Base-by-base conservation (phyloP, 1,140 invertebrate species). In the Bombus picipes region DNA sequence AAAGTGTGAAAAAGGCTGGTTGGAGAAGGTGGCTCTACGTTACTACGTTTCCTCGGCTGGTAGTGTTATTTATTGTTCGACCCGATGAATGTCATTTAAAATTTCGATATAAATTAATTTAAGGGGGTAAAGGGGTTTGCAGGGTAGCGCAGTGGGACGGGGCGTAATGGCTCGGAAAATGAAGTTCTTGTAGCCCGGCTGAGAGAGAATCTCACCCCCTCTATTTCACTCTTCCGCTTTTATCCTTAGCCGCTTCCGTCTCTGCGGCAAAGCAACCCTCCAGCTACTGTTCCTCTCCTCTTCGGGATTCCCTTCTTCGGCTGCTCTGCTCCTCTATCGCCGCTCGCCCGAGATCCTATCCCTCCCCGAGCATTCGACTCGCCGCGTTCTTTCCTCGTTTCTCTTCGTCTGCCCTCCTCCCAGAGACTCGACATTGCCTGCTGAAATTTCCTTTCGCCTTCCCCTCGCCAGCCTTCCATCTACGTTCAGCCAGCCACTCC, bases 71-170 rank as follows among this genome's bases (percentile, higher is more conserved):
- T 94, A 94, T 92, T 89, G 91, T 88, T 89, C 89, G 83, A 89
- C 79, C 81, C 91, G 92, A 94, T 92, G 92, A 93, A 92, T 93
- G 94, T 94, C 94, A 93, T 94, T 94, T 93, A 94, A 94, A 94
- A 94, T 94, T 94, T 94, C 92, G 92, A 94, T 94, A 93, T 94
- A 94, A 94, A 94, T 94, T 94, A 94, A 94, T 94, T 94, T 94
- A 93, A 92, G 90, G 88, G 86, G 90, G 81, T 84, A 92, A 94
- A 93, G 91, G 47, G 47, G 47, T 53, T 53, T 53, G 47, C 47
- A 53, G 18, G 80, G 87, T 72, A 78, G 86, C 76, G 86, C 85
- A 88, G 89, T 91, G 90, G 88, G 89, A 92, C 89, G 93, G 87
- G 91, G 85, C 89, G 92, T 94, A 94, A 94, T 94, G 94, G 94